A percentile compares a stretch with the other conserved stretches of the same genome.
These are phyloP conservation scores for Athalia circularis DNA, from an alignment of 2,888 invertebrate genomes.

Conservation along the genomic window DNA sequence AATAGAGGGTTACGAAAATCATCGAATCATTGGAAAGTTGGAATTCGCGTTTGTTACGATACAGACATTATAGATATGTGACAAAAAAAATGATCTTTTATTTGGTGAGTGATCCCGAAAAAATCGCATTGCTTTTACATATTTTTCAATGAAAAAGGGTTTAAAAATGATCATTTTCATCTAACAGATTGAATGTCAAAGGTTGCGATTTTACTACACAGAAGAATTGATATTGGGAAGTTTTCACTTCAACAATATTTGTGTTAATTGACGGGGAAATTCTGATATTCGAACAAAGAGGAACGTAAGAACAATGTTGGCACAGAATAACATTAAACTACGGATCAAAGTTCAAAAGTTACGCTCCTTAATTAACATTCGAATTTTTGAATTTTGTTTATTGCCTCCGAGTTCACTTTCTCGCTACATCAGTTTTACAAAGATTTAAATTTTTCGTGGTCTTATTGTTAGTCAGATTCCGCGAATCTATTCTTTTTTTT, in stretches of 20 bases:
- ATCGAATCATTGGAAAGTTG: neutral
- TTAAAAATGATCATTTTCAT: too few relatives aligned
- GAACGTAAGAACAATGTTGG: constrained; percentile 5
- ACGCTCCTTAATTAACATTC: neutral
- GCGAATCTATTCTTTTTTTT: too few relatives aligned
- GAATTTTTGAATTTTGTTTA: neutral
- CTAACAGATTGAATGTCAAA: too few relatives aligned
- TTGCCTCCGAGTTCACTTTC: neutral
- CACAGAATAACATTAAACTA: neutral
- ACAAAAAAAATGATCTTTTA: too few relatives aligned
- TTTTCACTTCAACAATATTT: neutral
- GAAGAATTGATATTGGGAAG: neutral
- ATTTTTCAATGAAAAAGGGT: too few relatives aligned
- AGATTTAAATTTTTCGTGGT: neutral
- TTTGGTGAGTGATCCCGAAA: too few relatives aligned
- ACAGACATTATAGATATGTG: too few relatives aligned
- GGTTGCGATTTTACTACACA: too few relatives aligned
- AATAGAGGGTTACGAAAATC: constrained; percentile 7
- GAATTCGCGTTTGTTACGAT: neutral
- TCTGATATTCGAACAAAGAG: neutral
- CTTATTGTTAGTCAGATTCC: neutral
- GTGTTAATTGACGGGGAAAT: neutral
- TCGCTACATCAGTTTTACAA: neutral
- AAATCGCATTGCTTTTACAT: too few relatives aligned
- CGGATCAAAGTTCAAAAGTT: neutral